Evolutionary conservation across 2,888 invertebrate genomes (phyloP).

Genomic region (Synergus gifuensis): DNA sequence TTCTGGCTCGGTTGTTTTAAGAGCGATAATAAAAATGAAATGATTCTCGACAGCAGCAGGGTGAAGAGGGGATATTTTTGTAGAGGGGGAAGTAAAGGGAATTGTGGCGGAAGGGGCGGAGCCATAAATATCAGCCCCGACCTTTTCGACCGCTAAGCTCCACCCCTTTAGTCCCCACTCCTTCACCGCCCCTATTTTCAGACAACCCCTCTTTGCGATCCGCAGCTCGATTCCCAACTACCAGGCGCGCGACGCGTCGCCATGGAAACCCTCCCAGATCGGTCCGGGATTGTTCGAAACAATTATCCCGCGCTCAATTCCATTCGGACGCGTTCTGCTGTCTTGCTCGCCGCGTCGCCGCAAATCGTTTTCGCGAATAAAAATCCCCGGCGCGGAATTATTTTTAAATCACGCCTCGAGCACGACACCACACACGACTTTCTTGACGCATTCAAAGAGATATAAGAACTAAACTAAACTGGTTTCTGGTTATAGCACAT

Average conservation of each 20-base stretch:
- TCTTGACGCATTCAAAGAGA: constrained; percentile 24
- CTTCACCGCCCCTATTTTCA: constrained; percentile 47
- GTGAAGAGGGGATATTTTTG: constrained; percentile 47
- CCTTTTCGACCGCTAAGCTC: constrained; percentile 68
- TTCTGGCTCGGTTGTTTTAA: constrained; percentile 66
- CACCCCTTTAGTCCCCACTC: constrained; percentile 64
- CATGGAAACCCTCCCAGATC: constrained; percentile 72
- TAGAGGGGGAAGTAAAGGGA: constrained; percentile 49
- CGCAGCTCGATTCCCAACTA: constrained; percentile 48
- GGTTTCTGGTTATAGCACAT: constrained; percentile 12
- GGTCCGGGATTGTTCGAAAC: constrained; percentile 76
- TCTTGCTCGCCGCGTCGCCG: constrained; percentile 54
- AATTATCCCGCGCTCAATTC: constrained; percentile 77
- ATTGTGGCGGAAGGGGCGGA: constrained; percentile 65
- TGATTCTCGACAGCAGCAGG: constrained; percentile 62
- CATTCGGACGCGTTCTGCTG: constrained; percentile 66
- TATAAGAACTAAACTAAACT: background rate
- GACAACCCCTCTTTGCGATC: constrained; percentile 37
- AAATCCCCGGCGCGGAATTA: constrained; percentile 68
- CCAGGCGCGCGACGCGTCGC: constrained; percentile 65
- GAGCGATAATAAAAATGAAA: constrained; percentile 75
- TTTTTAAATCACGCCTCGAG: constrained; percentile 65
- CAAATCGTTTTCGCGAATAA: constrained; percentile 73
- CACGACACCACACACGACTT: constrained; percentile 33
- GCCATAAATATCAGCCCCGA: constrained; percentile 60